phyloP scores from a whole-genome alignment of 2,888 invertebrate genomes.

The Microdon myrmicae region DNA sequence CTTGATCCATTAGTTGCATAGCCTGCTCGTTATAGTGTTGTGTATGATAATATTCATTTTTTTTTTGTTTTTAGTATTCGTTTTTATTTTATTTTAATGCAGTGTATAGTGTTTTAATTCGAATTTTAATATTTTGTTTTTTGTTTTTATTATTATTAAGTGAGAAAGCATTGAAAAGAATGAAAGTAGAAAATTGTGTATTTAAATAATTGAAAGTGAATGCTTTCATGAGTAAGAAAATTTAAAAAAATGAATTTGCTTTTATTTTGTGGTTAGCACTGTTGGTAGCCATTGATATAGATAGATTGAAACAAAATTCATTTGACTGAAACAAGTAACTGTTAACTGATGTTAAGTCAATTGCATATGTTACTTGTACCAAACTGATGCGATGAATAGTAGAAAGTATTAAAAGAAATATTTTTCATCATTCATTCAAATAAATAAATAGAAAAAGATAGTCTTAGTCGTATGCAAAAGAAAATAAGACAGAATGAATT shows the following conservation, averaged over 20 bases:
- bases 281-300: conserved; percentile 27
- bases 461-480: too few species aligned
- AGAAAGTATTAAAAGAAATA: too few species aligned
- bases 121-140: conserved; percentile 41
- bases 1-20: conserved; percentile 92
- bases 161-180: conserved; percentile 54
- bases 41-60: conserved; percentile 22
- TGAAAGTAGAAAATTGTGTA: conserved; percentile 56
- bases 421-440: too few species aligned
- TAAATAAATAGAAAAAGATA: too few species aligned
- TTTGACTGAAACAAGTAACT: conserved; percentile 15
- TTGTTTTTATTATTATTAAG: conserved; percentile 37
- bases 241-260: conserved; percentile 56
- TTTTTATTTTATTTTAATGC: conserved; percentile 44
- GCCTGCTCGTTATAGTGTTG: conserved; percentile 71
- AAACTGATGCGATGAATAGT: too few species aligned
- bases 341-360: too few species aligned
- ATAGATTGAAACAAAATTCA: neutral
- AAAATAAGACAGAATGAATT: conserved; percentile 6
- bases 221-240: conserved; percentile 20
- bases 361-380: too few species aligned
- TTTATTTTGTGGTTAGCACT: conserved; percentile 42
- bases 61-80: conserved; percentile 31
- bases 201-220: conserved; percentile 48
- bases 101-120: conserved; percentile 32